A percentile compares a stretch with the other conserved stretches of the same genome.
These are phyloP conservation scores for Cathartes aura DNA, from an alignment of 2,113 vertebrate species.

Conservation along the genomic window DNA sequence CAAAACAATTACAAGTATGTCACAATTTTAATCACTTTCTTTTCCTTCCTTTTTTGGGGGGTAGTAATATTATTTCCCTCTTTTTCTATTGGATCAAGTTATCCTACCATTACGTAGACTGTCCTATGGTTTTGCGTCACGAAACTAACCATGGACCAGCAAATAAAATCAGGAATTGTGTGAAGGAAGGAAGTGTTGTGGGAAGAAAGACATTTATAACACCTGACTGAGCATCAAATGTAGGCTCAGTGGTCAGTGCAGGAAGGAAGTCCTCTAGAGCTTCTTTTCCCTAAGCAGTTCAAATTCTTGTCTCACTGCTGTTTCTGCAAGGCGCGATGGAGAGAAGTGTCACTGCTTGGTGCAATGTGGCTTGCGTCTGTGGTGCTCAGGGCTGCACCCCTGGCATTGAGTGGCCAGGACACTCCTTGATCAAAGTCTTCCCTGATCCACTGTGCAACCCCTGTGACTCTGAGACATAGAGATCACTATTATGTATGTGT, in stretches of 20 bases:
- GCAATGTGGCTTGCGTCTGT: rapidly evolving
- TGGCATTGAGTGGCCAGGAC: not conserved
- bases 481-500: not conserved
- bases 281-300: not conserved
- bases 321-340: not conserved
- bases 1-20: not conserved
- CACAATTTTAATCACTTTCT: not conserved
- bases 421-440: not conserved
- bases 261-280: not conserved
- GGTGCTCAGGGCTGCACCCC: not conserved
- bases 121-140: not conserved
- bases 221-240: not conserved
- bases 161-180: not conserved
- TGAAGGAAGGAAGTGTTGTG: not conserved
- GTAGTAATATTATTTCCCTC: not conserved
- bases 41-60: not conserved
- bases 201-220: not conserved
- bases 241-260: not conserved
- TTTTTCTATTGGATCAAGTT: not conserved
- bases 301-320: not conserved
- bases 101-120: not conserved
- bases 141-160: not conserved
- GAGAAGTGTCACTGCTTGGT: not conserved
- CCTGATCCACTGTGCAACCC: not conserved
- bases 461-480: not conserved